phyloP scores from a whole-genome alignment of 1,140 invertebrate species.

The Phenacoccus solenopsis region DNA sequence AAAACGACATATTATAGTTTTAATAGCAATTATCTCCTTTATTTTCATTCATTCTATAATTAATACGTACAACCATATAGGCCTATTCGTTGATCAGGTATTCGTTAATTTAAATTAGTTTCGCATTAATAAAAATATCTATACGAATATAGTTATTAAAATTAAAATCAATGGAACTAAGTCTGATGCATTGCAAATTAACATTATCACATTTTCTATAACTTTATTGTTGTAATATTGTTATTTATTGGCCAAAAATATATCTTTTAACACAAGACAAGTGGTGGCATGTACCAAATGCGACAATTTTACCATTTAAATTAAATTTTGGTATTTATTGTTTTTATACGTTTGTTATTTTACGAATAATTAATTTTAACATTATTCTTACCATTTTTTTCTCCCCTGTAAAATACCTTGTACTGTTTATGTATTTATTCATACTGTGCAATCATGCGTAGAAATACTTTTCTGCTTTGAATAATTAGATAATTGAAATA shows the following conservation, averaged over 20 bases:
- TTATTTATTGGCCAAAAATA: background rate
- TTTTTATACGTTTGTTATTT: background rate
- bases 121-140: no score
- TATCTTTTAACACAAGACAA: background rate
- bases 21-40: no score
- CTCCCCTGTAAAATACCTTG: background rate
- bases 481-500: background rate
- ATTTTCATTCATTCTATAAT: no score
- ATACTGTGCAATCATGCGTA: background rate
- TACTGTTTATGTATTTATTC: background rate
- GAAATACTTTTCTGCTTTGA: background rate
- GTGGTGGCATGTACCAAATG: background rate
- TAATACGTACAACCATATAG: no score
- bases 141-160: background rate
- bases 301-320: background rate
- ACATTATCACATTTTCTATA: background rate
- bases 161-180: background rate
- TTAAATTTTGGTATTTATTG: background rate
- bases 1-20: no score
- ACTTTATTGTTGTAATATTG: no score
- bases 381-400: background rate
- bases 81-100: no score
- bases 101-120: no score
- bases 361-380: background rate
- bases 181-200: background rate